A percentile compares a stretch with the other conserved stretches of the same genome.
Evolutionary conservation across 2,888 invertebrate genomes (phyloP).

Genomic region (Epirrita christyi): DNA sequence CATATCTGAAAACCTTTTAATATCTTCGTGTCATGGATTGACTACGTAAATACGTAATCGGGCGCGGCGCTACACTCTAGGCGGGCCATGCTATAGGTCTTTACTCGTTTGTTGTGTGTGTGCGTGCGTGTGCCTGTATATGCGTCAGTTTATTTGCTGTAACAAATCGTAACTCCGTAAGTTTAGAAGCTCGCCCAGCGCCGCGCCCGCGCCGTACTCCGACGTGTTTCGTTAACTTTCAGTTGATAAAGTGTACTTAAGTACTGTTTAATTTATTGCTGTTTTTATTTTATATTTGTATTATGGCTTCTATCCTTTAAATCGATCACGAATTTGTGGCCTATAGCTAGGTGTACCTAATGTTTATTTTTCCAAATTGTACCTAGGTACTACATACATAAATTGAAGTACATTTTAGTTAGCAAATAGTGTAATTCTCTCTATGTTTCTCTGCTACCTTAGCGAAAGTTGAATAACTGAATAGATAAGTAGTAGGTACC

Average conservation of each 20-base stretch:
- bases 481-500: too few relatives aligned
- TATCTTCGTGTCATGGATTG: too few relatives aligned
- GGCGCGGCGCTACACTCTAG: conserved; percentile 55
- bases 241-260: conserved; percentile 64
- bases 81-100: conserved; percentile 49
- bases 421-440: too few relatives aligned
- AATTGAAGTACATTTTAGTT: too few relatives aligned
- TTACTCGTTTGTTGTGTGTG: conserved; percentile 29
- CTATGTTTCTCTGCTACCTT: too few relatives aligned
- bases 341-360: not conserved
- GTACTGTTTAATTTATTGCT: conserved; percentile 45
- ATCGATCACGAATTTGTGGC: conserved; percentile 32
- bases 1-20: not conserved
- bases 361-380: too few relatives aligned
- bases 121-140: conserved; percentile 44
- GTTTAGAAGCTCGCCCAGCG: conserved; percentile 64
- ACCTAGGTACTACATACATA: too few relatives aligned
- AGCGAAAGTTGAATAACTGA: too few relatives aligned
- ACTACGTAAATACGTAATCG: too few relatives aligned
- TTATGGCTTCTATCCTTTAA: conserved; percentile 39
- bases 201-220: conserved; percentile 60
- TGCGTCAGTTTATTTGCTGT: conserved; percentile 55
- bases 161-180: conserved; percentile 47
- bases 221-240: conserved; percentile 65
- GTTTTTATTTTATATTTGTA: conserved; percentile 47